Evolutionary conservation across 2,888 invertebrate species (phyloP).

Genomic region (Esperia sulphurella): DNA sequence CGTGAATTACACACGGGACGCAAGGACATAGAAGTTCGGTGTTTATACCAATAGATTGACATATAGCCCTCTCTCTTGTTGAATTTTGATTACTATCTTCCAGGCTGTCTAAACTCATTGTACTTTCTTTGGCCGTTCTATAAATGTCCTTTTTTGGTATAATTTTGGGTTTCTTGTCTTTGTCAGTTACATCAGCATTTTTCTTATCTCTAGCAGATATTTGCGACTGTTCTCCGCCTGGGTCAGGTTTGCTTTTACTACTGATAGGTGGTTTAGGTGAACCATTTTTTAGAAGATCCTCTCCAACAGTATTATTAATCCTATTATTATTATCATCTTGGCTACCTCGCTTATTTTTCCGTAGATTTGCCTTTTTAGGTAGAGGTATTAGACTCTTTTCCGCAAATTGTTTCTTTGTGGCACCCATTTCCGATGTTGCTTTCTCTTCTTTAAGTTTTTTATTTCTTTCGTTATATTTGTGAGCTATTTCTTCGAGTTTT

Average conservation of each 20-base stretch:
- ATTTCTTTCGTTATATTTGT: conserved; percentile 51
- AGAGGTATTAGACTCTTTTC: conserved; percentile 58
- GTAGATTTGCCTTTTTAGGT: conserved; percentile 28
- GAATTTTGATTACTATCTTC: conserved; percentile 36
- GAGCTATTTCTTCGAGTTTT: conserved; percentile 60
- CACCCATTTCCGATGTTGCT: conserved; percentile 8
- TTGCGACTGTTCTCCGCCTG: background rate
- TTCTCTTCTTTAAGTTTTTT: conserved; percentile 9
- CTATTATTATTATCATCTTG: conserved; percentile 5
- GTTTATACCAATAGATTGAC: conserved; percentile 57
- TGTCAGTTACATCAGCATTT: conserved; percentile 10
- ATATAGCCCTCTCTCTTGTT: conserved; percentile 27
- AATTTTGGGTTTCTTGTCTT: conserved; percentile 5
- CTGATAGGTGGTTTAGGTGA: conserved; percentile 3
- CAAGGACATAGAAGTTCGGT: conserved; percentile 59
- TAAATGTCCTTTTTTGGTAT: conserved; percentile 13
- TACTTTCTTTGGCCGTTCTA: conserved; percentile 45
- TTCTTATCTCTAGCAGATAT: conserved; percentile 7
- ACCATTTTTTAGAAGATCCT: background rate
- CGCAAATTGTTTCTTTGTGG: conserved; percentile 13
- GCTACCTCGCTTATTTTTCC: conserved; percentile 16
- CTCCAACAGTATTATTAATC: background rate
- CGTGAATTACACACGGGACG: conserved; percentile 64
- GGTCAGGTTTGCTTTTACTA: background rate
- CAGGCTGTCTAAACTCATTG: conserved; percentile 66